Base-by-base conservation (phyloP, 1,140 invertebrate species). In the Drosophila nannoptera region DNA sequence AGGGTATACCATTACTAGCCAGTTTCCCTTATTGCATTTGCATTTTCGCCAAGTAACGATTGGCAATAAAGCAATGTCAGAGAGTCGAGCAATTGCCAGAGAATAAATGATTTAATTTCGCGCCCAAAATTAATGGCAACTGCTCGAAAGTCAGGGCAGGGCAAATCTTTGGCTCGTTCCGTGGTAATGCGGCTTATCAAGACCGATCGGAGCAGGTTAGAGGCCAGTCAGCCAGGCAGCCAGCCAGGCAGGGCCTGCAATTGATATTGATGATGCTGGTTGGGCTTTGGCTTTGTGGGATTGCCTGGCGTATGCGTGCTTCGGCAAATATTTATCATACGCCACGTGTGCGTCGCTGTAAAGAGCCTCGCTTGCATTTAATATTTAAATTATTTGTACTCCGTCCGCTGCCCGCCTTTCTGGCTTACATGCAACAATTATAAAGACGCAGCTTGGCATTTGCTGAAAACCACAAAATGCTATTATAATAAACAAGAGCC, bases 401-500 rank as follows among this genome's bases (percentile, higher is more conserved):
- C 33, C 43, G 49, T 40, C 33, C 43, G 49, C 36, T 50, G 42
- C 32, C n/a, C 53, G 49, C 14, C 55, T 63, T 49, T 14, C 22
- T 0, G 48, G 29, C 72, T 67, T 46, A 65, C 43, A 62, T 63
- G 64, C 62, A 61, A 58, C 80, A 86, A 84, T 84, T 86, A 86
- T 67, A 70, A 80, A 76, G 73, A 68, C 40, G 48, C 40, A 46
- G 62, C 69, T 72, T 68, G 62, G 50, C 46, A 68, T 72, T 62
- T 56, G 74, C 60, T 48, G 62, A 67, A 80, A 84, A 74, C 80
- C 80, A 66, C 77, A 73, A 86, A 83, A 84, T 62, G 83, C 80
- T 82, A 84, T 86, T 84, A 84, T 84, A 84, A 80, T 86, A 84
- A 84, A 86, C 81, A 84, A 86, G 76, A 84, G 86, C 73, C 40